phyloP scores from a whole-genome alignment of 2,797 vertebrate species.

The Eidolon dupreanum region DNA sequence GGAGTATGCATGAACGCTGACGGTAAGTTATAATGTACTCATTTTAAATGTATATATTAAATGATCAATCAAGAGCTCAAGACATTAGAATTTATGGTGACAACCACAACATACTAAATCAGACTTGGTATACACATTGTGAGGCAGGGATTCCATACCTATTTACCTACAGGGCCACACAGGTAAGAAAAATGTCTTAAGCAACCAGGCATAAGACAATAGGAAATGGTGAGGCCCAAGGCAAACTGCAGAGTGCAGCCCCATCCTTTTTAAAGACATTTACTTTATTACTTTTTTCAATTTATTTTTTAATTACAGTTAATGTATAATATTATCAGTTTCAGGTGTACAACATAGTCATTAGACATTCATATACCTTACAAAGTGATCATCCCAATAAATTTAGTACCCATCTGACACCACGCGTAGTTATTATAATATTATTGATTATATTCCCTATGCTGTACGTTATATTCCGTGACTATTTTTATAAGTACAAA shows the following conservation, averaged over 20 bases:
- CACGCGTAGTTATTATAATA: neutral
- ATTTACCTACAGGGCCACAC: neutral
- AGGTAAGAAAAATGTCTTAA: neutral
- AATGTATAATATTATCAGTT: neutral
- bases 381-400: neutral
- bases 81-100: neutral
- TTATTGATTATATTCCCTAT: neutral
- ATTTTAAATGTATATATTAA: neutral
- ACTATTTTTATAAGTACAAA: neutral
- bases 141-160: neutral
- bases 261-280: neutral
- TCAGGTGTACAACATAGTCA: neutral
- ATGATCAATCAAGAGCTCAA: neutral
- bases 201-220: neutral
- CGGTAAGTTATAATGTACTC: neutral
- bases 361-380: neutral
- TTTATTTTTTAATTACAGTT: neutral
- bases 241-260: neutral
- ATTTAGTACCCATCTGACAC: neutral
- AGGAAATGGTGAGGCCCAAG: neutral
- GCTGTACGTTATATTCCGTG: neutral
- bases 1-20: neutral
- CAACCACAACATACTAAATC: neutral
- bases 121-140: neutral
- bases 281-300: neutral